These are phyloP conservation scores for Ophthalmotilapia sp. DNA, from an alignment of 2,113 vertebrate genomes.

Conservation along the genomic window DNA sequence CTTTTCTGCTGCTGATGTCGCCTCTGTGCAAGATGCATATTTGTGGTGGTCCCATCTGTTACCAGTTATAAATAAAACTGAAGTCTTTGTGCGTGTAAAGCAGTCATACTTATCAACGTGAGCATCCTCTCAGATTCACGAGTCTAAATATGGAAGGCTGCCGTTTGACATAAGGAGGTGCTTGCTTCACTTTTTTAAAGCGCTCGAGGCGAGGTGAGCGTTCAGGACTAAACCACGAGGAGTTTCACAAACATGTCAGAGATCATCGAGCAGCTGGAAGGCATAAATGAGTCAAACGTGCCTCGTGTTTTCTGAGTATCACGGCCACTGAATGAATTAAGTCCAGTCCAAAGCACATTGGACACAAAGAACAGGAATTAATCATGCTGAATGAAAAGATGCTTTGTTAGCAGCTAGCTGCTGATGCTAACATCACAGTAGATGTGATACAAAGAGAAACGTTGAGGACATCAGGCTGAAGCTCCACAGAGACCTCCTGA, in stretches of 20 bases:
- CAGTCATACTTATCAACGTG: accelerated
- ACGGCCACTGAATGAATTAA: neutral
- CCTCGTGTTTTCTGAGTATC: accelerated
- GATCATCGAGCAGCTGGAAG: neutral
- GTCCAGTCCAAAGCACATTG: neutral
- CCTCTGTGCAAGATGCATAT: neutral
- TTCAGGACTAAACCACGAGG: neutral
- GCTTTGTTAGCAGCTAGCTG: neutral
- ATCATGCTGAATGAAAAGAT: neutral
- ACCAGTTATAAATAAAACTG: neutral
- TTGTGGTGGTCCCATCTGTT: neutral
- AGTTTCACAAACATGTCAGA: neutral
- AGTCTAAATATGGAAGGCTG: neutral
- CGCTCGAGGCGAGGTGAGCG: accelerated
- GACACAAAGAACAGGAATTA: neutral
- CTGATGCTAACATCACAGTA: neutral
- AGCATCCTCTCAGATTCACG: neutral
- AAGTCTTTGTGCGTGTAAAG: accelerated
- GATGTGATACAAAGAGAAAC: neutral
- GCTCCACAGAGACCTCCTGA: neutral
- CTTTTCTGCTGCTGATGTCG: neutral
- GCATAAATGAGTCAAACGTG: neutral
- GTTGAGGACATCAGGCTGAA: neutral
- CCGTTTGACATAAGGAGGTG: neutral
- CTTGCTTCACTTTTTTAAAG: neutral